A percentile compares a stretch with the other conserved stretches of the same genome.
These are phyloP conservation scores for Rachycentron canadum DNA, from an alignment of 2,797 vertebrate genomes.

Conservation along the genomic window DNA sequence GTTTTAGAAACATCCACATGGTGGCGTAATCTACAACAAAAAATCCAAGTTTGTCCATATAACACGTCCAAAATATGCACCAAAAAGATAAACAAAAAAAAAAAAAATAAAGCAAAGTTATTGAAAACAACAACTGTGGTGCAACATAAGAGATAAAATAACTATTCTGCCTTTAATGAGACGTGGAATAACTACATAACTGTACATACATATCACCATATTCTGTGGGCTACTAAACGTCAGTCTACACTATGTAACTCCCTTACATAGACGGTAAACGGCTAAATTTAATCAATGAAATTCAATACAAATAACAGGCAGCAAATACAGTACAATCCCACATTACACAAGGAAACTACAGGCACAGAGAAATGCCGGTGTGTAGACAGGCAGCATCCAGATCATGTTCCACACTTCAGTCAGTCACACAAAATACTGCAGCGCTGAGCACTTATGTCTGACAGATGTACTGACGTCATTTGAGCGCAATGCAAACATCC, in stretches of 20 bases:
- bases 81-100: neutral
- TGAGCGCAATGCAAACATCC: constrained; percentile 56
- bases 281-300: neutral
- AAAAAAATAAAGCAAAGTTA: neutral
- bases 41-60: neutral
- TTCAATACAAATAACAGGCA: constrained; percentile 16
- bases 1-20: constrained; percentile 22
- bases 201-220: neutral
- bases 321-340: neutral
- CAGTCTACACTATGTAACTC: neutral
- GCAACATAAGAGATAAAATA: neutral
- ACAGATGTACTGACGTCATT: constrained; percentile 69
- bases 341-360: constrained; percentile 2
- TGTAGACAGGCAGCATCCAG: constrained; percentile 34
- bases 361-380: constrained; percentile 3
- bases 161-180: neutral
- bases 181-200: neutral
- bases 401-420: constrained; percentile 41
- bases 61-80: neutral
- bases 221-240: neutral
- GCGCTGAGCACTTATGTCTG: constrained; percentile 47
- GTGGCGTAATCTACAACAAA: constrained; percentile 23
- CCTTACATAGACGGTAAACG: constrained; percentile 12
- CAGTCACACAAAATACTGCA: constrained; percentile 35
- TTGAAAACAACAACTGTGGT: neutral